These are phyloP conservation scores for Nycticryphes semicollaris DNA, from an alignment of 2,113 vertebrate species.

Conservation along the genomic window DNA sequence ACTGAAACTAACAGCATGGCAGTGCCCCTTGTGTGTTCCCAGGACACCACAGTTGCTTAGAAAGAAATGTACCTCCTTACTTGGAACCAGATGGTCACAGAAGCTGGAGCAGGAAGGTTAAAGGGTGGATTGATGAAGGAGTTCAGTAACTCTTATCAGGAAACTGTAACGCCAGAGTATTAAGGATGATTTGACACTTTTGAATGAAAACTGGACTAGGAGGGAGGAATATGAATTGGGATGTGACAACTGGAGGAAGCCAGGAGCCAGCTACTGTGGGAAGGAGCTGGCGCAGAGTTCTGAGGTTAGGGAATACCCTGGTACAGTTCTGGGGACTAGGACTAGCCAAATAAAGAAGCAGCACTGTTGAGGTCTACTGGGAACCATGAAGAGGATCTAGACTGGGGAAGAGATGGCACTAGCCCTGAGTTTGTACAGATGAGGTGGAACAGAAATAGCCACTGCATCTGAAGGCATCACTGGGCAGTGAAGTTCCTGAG, in stretches of 20 bases:
- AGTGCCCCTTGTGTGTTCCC: background rate
- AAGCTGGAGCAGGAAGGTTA: background rate
- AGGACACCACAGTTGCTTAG: background rate
- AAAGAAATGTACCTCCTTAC: background rate
- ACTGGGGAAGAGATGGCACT: background rate
- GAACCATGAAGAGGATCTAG: fast-evolving
- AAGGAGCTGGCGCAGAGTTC: background rate
- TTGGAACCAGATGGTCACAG: background rate
- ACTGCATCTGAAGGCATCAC: background rate
- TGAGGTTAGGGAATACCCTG: background rate
- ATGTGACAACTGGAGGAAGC: background rate
- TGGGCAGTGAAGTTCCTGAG: background rate
- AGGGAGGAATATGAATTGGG: background rate
- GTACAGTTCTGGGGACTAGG: background rate
- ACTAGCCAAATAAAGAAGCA: background rate
- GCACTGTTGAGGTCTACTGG: background rate
- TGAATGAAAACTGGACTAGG: background rate
- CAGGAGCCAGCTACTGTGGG: background rate
- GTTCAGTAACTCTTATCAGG: background rate
- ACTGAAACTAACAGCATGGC: background rate
- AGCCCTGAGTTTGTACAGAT: background rate
- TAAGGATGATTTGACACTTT: background rate
- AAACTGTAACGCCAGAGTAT: background rate
- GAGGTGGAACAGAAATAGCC: background rate
- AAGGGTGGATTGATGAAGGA: background rate